Evolutionary conservation across 2,113 vertebrate genomes (phyloP).

Genomic region (Ailurus styani): DNA sequence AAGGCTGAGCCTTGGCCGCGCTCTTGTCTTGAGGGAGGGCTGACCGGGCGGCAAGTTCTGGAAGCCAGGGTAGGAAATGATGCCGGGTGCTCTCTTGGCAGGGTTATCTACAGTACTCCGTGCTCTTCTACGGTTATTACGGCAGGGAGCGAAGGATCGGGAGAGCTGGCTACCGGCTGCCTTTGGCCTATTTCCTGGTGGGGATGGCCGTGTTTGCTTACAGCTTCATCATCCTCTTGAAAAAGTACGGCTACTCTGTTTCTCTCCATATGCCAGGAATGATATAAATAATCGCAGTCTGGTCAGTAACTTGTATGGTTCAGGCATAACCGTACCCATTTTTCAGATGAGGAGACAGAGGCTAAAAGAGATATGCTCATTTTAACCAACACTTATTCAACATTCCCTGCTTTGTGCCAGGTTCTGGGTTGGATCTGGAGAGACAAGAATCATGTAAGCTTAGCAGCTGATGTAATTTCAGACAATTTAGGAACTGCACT

Average conservation of each 20-base stretch:
- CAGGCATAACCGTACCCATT: no score
- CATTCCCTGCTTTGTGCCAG: neutral
- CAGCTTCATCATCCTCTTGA: slow-evolving; percentile 97
- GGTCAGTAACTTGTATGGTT: neutral
- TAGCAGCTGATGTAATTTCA: neutral
- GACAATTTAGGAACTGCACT: fast-evolving
- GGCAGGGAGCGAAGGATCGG: slow-evolving; percentile 93
- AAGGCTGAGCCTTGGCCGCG: slow-evolving; percentile 65
- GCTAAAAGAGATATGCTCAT: neutral
- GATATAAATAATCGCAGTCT: fast-evolving
- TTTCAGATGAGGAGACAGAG: neutral
- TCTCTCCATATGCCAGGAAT: neutral
- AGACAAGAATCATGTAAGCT: fast-evolving
- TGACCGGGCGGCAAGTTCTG: neutral
- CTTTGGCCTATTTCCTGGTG: slow-evolving; percentile 96
- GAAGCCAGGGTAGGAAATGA: neutral
- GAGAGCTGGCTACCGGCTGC: slow-evolving; percentile 92
- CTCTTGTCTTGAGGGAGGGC: fast-evolving
- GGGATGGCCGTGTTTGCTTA: slow-evolving; percentile 98
- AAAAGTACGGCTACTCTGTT: slow-evolving; percentile 84
- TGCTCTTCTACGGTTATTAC: slow-evolving; percentile 97
- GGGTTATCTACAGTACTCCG: slow-evolving; percentile 98
- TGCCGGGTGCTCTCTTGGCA: slow-evolving; percentile 72
- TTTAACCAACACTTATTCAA: neutral
- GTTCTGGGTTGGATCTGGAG: neutral